phyloP scores from a whole-genome alignment of 1,140 invertebrate species.

The Brachionus koreanus region DNA sequence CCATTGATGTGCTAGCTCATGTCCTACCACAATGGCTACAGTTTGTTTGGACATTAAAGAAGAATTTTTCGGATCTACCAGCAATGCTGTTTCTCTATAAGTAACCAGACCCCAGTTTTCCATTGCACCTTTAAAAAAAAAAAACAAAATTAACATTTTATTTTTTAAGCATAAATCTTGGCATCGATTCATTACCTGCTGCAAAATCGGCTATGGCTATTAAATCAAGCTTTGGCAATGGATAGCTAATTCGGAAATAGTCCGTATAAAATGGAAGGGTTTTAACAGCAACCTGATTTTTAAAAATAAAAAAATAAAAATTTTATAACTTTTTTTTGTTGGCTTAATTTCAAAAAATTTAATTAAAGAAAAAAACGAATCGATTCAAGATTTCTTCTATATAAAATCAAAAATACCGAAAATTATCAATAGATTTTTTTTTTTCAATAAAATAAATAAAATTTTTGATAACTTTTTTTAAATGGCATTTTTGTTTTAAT shows the following conservation, averaged over 20 bases:
- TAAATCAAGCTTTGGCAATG: constrained; percentile 88
- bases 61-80: constrained; percentile 53
- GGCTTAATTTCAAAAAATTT: neutral
- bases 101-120: constrained; percentile 58
- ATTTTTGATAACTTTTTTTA: too few species aligned
- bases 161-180: neutral
- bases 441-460: too few species aligned
- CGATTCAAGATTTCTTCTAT: constrained; percentile 24
- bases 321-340: too few species aligned
- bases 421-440: too few species aligned
- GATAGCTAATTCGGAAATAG: constrained; percentile 90
- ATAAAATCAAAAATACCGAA: neutral
- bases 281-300: constrained; percentile 61
- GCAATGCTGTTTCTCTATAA: constrained; percentile 52
- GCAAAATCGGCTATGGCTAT: constrained; percentile 83
- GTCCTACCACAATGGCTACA: constrained; percentile 77
- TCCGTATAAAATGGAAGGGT: constrained; percentile 84
- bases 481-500: neutral
- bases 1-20: constrained; percentile 74
- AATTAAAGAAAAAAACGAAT: constrained; percentile 5
- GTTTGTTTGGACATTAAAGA: constrained; percentile 76
- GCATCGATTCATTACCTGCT: constrained; percentile 46
- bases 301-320: constrained; percentile 12
- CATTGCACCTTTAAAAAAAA: constrained; percentile 63
- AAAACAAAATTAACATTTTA: neutral